Evolutionary conservation across 2,113 vertebrate genomes (phyloP).

Genomic region (Callorhinus ursinus): DNA sequence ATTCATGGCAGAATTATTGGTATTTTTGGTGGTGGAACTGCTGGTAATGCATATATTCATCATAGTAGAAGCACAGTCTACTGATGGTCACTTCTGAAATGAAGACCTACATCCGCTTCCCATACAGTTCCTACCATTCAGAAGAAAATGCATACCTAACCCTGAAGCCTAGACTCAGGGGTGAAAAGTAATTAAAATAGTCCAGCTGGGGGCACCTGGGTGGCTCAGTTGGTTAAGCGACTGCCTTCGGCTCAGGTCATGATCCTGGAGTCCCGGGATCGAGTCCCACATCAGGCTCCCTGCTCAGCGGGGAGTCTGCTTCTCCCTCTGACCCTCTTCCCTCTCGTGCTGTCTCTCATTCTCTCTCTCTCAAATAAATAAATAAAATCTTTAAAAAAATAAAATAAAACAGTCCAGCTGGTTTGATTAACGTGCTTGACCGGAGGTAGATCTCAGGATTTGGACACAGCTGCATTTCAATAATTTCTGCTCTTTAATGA

Average conservation of each 20-base stretch:
- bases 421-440: conserved; percentile 11
- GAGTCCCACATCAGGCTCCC: too few species aligned
- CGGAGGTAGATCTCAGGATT: background rate
- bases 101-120: background rate
- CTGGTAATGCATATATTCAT: background rate
- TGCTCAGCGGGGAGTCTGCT: too few species aligned
- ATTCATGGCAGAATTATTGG: background rate
- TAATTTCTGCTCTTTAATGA: conserved; percentile 6
- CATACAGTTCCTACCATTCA: background rate
- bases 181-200: conserved; percentile 26
- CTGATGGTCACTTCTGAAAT: background rate
- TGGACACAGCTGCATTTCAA: conserved; percentile 25
- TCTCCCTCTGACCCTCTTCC: too few species aligned
- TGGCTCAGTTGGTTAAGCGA: too few species aligned
- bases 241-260: too few species aligned
- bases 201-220: background rate
- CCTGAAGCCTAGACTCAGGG: background rate
- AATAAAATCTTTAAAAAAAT: too few species aligned
- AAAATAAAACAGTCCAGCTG: background rate
- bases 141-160: background rate
- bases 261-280: too few species aligned
- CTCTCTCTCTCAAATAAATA: too few species aligned
- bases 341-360: too few species aligned
- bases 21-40: background rate
- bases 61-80: background rate